phyloP scores from a whole-genome alignment of 1,140 invertebrate species.

The Muscidifurax raptorellus region DNA sequence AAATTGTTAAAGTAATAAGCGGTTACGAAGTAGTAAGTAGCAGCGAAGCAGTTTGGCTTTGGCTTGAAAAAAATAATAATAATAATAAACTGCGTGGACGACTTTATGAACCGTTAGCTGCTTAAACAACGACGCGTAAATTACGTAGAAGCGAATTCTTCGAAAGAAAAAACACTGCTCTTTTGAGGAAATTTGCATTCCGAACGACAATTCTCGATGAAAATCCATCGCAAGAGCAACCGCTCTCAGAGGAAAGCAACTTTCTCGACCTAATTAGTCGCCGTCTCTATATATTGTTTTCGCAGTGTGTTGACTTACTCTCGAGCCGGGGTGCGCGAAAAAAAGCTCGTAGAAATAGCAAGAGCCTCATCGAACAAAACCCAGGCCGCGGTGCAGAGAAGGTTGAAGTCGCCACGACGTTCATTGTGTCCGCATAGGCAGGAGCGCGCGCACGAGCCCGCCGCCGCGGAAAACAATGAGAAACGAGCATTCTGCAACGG shows the following conservation, averaged over 20 bases:
- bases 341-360: too few relatives aligned
- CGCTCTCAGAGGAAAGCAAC: neutral
- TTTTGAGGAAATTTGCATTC: neutral
- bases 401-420: neutral
- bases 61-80: neutral
- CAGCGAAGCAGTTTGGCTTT: neutral
- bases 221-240: too few relatives aligned
- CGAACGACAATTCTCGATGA: too few relatives aligned
- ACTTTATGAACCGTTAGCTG: neutral
- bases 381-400: too few relatives aligned
- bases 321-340: too few relatives aligned
- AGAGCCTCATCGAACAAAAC: constrained; percentile 1
- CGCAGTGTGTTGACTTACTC: neutral
- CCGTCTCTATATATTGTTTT: constrained; percentile 12
- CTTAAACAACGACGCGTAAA: neutral
- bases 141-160: neutral
- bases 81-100: neutral
- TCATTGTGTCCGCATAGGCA: constrained; percentile 13
- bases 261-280: neutral
- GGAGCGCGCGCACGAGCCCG: neutral
- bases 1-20: constrained; percentile 31
- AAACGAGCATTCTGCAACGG: constrained; percentile 15
- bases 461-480: constrained; percentile 43
- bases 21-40: neutral
- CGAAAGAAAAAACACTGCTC: too few relatives aligned